phyloP scores from a whole-genome alignment of 2,888 invertebrate species.

The Rhimphoctona megacephalus region DNA sequence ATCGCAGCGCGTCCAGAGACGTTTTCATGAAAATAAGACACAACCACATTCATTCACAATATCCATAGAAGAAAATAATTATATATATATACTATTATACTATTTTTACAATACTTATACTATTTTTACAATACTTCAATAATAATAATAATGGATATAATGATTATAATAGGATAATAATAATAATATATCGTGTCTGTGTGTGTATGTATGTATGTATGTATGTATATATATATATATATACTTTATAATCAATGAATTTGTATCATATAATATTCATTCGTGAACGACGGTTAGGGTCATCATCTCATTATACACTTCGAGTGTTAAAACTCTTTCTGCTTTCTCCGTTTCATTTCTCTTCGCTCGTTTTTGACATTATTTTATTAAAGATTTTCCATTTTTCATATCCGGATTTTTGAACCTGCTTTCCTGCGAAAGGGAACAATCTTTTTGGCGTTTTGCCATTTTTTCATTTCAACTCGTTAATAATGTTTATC shows the following conservation, averaged over 20 bases:
- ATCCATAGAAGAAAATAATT: constrained; percentile 83
- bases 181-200: constrained; percentile 27
- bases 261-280: constrained; percentile 75
- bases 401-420: constrained; percentile 56
- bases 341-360: constrained; percentile 63
- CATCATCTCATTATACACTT: constrained; percentile 75
- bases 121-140: constrained; percentile 76
- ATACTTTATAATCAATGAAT: constrained; percentile 70
- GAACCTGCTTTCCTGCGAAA: constrained; percentile 49
- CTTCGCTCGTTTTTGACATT: constrained; percentile 31
- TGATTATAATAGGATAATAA: constrained; percentile 33
- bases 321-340: constrained; percentile 77
- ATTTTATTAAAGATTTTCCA: constrained; percentile 2
- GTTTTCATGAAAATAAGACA: constrained; percentile 71
- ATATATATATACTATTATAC: constrained; percentile 73
- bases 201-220: constrained; percentile 45
- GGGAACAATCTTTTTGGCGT: not conserved
- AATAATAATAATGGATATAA: constrained; percentile 43
- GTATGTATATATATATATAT: constrained; percentile 59
- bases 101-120: constrained; percentile 77
- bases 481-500: not conserved
- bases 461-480: not conserved
- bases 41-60: constrained; percentile 78
- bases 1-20: constrained; percentile 63
- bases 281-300: constrained; percentile 80